phyloP scores from a whole-genome alignment of 2,888 invertebrate genomes.

The Euzetes globulus region DNA sequence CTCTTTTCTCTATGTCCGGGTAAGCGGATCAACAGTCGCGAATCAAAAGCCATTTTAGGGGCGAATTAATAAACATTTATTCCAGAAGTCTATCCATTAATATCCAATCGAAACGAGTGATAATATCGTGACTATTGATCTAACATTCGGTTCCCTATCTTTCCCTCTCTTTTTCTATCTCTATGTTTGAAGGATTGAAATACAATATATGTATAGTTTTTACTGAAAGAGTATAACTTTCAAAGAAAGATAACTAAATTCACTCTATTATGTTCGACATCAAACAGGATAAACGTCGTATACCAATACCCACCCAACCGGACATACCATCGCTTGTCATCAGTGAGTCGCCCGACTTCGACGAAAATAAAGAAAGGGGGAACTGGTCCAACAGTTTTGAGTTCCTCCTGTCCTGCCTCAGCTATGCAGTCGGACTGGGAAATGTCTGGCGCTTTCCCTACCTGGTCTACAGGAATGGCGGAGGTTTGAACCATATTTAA shows the following conservation, averaged over 20 bases:
- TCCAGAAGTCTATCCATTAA: background rate
- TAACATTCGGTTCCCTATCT: conserved; percentile 9
- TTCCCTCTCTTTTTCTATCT: background rate
- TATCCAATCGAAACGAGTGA: background rate
- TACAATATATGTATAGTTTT: background rate
- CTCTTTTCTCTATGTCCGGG: background rate
- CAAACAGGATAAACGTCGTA: conserved; percentile 38
- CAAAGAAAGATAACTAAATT: background rate
- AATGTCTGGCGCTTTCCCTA: conserved; percentile 42
- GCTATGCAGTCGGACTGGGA: conserved; percentile 57
- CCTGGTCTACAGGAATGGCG: conserved; percentile 50
- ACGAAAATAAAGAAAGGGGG: conserved; percentile 49
- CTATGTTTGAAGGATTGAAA: background rate
- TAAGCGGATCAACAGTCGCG: background rate
- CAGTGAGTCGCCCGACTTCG: conserved; percentile 25
- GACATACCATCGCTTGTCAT: conserved; percentile 20
- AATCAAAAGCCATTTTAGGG: background rate
- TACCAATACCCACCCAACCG: conserved; percentile 37
- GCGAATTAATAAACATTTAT: background rate
- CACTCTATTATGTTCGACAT: background rate
- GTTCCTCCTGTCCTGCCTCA: conserved; percentile 56
- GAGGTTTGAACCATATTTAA: conserved; percentile 45
- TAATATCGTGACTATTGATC: conserved; percentile 3
- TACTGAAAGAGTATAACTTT: background rate
- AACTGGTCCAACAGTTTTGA: conserved; percentile 53